Percentiles rank a stretch among this genome's conserved stretches.
Conservation (phyloP, 2,113 vertebrate species). For the Psephotus haematonotus region DNA sequence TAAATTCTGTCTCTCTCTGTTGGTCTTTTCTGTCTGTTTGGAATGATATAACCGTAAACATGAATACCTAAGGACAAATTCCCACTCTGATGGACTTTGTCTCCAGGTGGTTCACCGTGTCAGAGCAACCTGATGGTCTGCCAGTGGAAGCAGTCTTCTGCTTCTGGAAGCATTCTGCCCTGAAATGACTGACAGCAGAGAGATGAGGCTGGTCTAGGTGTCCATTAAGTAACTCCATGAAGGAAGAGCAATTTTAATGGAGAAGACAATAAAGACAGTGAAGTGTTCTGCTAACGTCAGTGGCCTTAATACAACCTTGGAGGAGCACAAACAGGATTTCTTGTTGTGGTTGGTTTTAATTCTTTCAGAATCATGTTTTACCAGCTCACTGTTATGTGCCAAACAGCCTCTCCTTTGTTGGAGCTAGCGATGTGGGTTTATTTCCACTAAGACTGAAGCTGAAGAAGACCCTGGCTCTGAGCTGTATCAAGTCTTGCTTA, state of each 20-base stretch:
- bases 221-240: neutral
- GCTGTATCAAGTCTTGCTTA: neutral
- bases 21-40: neutral
- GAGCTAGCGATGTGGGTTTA: neutral
- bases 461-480: neutral
- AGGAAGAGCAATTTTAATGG: neutral
- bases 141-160: neutral
- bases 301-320: neutral
- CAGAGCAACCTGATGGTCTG: neutral
- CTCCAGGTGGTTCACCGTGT: neutral
- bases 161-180: neutral
- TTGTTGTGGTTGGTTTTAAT: neutral
- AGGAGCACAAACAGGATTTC: neutral
- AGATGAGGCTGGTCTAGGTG: neutral
- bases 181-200: neutral
- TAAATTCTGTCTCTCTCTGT: neutral
- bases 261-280: neutral
- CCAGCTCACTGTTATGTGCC: neutral
- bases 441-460: neutral
- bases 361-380: neutral
- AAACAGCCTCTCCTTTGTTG: neutral
- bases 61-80: neutral
- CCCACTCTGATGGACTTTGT: neutral
- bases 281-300: neutral
- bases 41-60: neutral